These are phyloP conservation scores for Sinotaia quadrata DNA, from an alignment of 2,888 invertebrate genomes.

Conservation along the genomic window DNA sequence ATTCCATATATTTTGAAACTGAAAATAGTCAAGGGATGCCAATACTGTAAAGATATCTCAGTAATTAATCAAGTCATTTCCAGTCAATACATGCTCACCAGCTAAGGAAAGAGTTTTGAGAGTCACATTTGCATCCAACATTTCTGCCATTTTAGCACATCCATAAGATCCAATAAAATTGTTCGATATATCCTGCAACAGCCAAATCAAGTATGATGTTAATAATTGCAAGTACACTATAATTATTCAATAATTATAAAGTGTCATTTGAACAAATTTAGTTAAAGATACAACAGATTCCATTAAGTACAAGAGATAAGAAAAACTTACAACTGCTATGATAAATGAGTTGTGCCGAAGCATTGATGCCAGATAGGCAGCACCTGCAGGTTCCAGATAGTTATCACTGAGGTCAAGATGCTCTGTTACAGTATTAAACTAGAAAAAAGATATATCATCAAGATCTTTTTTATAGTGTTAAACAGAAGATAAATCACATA, in stretches of 20 bases:
- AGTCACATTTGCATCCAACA: slow-evolving; percentile 67
- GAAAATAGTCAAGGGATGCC: too few species aligned
- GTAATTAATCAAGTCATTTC: neutral
- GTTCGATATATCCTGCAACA: slow-evolving; percentile 65
- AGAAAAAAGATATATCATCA: too few species aligned
- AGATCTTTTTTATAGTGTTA: too few species aligned
- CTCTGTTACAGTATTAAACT: slow-evolving; percentile 69
- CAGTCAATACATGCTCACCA: slow-evolving; percentile 43
- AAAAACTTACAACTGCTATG: slow-evolving; percentile 57
- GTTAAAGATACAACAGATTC: too few species aligned
- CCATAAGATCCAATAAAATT: slow-evolving; percentile 64
- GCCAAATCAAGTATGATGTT: neutral
- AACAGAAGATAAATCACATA: too few species aligned
- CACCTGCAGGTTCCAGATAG: slow-evolving; percentile 62
- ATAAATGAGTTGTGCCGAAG: slow-evolving; percentile 67
- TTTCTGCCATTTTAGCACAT: slow-evolving; percentile 57
- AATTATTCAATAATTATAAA: too few species aligned
- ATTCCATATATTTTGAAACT: too few species aligned
- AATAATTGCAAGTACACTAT: neutral
- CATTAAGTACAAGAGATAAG: too few species aligned
- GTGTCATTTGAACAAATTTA: too few species aligned
- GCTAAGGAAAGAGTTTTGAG: slow-evolving; percentile 61
- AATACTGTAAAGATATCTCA: too few species aligned
- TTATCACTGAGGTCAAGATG: slow-evolving; percentile 67
- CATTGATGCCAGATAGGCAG: slow-evolving; percentile 60